These are phyloP conservation scores for Caenorhabditis becei DNA, from an alignment of 2,888 invertebrate species.

Conservation along the genomic window DNA sequence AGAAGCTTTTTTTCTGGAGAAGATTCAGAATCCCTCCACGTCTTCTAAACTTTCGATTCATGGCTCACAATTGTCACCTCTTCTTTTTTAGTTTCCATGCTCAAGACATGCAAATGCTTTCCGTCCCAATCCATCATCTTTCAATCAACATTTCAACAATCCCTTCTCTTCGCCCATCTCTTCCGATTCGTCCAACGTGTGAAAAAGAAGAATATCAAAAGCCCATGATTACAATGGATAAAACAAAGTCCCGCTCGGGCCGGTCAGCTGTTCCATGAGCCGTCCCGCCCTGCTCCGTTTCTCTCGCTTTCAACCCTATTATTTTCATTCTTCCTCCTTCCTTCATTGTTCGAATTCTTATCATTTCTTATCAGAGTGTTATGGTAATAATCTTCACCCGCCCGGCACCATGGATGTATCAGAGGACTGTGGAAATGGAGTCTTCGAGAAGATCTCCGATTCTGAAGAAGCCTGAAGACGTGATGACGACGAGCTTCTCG, in stretches of 20 bases:
- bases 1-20: too few species aligned
- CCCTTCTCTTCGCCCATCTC: too few species aligned
- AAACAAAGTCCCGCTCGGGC: background rate
- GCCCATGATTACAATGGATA: background rate
- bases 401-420: background rate
- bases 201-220: background rate
- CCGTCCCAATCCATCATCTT: background rate
- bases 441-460: background rate
- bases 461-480: background rate
- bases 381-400: constrained; percentile 5
- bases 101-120: too few species aligned
- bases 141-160: too few species aligned
- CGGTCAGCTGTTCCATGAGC: constrained; percentile 9
- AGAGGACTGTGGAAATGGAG: background rate
- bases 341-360: background rate
- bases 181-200: background rate
- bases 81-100: too few species aligned
- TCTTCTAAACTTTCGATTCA: too few species aligned
- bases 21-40: too few species aligned
- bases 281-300: background rate
- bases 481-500: background rate
- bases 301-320: background rate
- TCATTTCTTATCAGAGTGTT: background rate
- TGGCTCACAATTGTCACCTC: too few species aligned
- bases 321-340: background rate